Conservation (phyloP, 2,113 vertebrate genomes). For the Greenwoodochromis staneri region DNA sequence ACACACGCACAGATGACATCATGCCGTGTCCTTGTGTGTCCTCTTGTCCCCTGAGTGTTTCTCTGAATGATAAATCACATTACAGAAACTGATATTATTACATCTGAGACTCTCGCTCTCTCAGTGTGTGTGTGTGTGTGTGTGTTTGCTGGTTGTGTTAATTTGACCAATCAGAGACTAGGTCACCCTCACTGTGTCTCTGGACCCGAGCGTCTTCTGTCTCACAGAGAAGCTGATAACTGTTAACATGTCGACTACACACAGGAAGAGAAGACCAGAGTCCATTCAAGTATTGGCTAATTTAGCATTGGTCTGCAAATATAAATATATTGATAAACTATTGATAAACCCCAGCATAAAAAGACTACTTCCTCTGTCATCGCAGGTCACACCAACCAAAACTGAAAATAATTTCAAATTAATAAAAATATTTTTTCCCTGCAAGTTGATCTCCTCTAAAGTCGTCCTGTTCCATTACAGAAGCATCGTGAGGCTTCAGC, state of each 20-base stretch:
- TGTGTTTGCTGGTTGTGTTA: neutral
- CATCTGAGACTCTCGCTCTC: neutral
- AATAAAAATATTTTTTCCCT: neutral
- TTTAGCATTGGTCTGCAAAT: neutral
- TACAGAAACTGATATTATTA: slow-evolving; percentile 13
- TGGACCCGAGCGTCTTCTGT: neutral
- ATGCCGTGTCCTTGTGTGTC: slow-evolving; percentile 37
- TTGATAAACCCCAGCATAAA: neutral
- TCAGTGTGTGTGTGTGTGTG: neutral
- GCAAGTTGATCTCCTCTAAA: neutral
- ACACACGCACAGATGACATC: neutral
- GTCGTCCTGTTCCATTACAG: neutral
- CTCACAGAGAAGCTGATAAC: neutral
- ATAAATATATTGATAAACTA: neutral
- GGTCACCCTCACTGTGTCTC: neutral
- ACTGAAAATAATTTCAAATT: neutral
- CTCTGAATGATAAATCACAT: slow-evolving; percentile 32
- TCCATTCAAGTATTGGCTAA: neutral
- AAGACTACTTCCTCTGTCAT: neutral
- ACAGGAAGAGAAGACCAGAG: neutral
- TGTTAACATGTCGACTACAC: neutral
- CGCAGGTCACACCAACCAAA: neutral
- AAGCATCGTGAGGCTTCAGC: neutral
- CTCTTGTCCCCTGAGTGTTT: neutral
- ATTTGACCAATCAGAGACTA: slow-evolving; percentile 8